Base-by-base conservation (phyloP, 2,888 invertebrate species). In the Campoplex capitator region DNA sequence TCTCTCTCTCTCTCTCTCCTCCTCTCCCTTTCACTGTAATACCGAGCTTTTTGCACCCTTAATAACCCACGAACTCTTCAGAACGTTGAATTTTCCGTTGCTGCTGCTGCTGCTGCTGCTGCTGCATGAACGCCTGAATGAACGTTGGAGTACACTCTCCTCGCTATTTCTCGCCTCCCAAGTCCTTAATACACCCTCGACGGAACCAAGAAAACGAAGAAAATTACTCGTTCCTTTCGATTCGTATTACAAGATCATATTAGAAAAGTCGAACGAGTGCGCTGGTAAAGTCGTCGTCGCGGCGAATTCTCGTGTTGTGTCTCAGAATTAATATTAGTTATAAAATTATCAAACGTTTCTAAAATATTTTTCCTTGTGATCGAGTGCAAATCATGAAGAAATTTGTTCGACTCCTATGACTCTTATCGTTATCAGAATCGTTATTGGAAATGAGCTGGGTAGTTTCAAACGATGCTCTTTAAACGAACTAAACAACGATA, bases 11-110 rank as follows among this genome's bases (percentile, higher is more conserved):
- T 9, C 58, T 8, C 6, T 28, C 23, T 62, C 32, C 16, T 62
- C 32, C 62, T 32, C 28, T 74, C 74, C 28, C 45, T 74, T 74
- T 74, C n/a, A 74, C 74, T 67, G 45, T 80, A 62, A 78, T 70
- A 83, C 54, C 42, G 78, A 68, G 74, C 70, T 79, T 76, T 76
- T 83, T 78, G 65, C 73, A 68, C 65, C 80, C 80, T 28, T 86
- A 80, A 83, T 83, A 86, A 86, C 58, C 76, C 73, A 73, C 45
- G 58, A 77, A 77, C 62, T 45, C 73, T 48, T 51, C 23, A 51
- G 74, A n/a, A 70, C 56, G 23, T 42, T 48, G 67, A 32, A 76
- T 81, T 58, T 77, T 71, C 70, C 48, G 68, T 38, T 62, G 65
- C 71, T 48, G 62, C 51, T 48, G 62, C 51, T 48, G 62, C 62